Evolutionary conservation across 1,140 invertebrate genomes (phyloP).

Genomic region (Philotrypesis tridentata): DNA sequence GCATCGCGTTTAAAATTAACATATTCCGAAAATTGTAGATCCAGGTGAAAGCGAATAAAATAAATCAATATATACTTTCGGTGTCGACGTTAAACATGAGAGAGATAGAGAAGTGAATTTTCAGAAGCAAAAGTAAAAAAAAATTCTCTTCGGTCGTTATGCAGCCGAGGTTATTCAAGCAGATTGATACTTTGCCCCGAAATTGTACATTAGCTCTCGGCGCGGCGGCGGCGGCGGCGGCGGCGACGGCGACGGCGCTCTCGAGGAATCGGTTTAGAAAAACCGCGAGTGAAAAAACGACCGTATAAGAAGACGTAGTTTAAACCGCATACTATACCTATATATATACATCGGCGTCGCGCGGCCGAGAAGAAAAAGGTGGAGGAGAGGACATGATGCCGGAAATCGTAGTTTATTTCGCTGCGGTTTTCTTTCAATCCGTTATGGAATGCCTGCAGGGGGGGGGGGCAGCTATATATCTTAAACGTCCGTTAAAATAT

Average conservation of each 20-base stretch:
- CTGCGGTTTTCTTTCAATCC: constrained; percentile 33
- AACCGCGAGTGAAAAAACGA: constrained; percentile 16
- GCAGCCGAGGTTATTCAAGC: constrained; percentile 16
- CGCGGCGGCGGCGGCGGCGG: background rate
- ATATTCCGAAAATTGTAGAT: too few relatives aligned
- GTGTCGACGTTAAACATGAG: too few relatives aligned
- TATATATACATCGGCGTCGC: too few relatives aligned
- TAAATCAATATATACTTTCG: too few relatives aligned
- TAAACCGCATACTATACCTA: constrained; percentile 28
- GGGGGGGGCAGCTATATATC: too few relatives aligned
- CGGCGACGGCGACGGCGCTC: too few relatives aligned
- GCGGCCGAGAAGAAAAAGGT: background rate
- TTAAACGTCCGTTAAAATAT: too few relatives aligned
- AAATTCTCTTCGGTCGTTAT: background rate
- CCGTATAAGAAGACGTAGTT: background rate
- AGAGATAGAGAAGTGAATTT: too few relatives aligned
- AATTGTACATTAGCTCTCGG: constrained; percentile 23
- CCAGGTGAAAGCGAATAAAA: too few relatives aligned
- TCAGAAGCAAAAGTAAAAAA: too few relatives aligned
- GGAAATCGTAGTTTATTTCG: constrained; percentile 13
- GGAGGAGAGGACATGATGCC: constrained; percentile 25
- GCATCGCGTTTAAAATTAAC: too few relatives aligned
- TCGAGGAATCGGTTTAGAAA: constrained; percentile 6
- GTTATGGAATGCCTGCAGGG: background rate
- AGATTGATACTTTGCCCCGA: constrained; percentile 29